Base-by-base conservation (phyloP, 2,113 vertebrate genomes). In the Syrrhaptes paradoxus region DNA sequence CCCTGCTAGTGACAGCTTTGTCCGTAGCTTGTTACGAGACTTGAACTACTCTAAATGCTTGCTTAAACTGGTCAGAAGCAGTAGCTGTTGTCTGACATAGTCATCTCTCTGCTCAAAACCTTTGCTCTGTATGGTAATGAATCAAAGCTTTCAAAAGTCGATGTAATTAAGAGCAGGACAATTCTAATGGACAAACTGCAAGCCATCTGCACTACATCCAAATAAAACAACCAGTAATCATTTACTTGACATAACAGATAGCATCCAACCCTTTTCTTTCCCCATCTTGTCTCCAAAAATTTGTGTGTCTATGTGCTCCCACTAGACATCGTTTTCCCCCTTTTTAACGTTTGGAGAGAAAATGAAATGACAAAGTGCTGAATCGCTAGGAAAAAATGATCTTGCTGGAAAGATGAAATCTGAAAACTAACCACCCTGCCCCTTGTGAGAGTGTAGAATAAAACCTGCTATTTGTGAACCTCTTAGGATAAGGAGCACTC, bases 121-220 rank as follows among this genome's bases (percentile, higher is more conserved):
- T 94, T 96, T 88, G 49, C 31, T n/a, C 65, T 76, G 41, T 61
- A 43, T 52, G 3, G 4, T 87, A 90, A 95, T 93, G 95, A 70
- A 89, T 86, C 62, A 96, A 89, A 79, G 70, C 29, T 94, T 95
- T 93, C 66, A 67, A 83, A 93, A 97, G 26, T 93, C 26, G 41
- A 21, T 76, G 43, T 76, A 85, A 95, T 95, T 95, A 93, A 95
- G 75, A 93, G 58, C 15, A 75, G 38, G 43, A 8, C 22, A 82
- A 17, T 85, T 92, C 52, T 95, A 59, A 71, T 34, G 55, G 82
- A 82, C 72, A 75, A 90, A 65, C 80, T 41, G 62, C 19, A 78
- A 89, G n/a, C 32, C 87, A 51, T 51, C 51, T 63, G 62, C 25
- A 45, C n/a, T 89, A 29, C 24, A 15, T 48, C 52, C 59, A 74